Evolutionary conservation across 2,888 invertebrate genomes (phyloP), one percentile per base, ranked within the genome.

Genomic region (Pinctada fucata): DNA sequence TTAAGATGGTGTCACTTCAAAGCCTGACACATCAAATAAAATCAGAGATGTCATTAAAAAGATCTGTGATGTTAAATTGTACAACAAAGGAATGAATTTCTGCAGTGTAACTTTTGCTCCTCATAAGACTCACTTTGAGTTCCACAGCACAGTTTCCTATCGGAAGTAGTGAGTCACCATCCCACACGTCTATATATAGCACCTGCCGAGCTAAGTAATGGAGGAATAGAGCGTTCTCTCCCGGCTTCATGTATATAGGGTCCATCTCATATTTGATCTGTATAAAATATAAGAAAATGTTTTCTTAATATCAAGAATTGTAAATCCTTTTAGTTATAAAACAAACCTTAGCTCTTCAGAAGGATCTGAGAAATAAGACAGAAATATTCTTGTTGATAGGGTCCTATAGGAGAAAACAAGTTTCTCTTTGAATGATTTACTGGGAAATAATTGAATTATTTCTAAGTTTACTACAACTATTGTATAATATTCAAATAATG

Each of bases 131-230:
- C 31, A 93, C 93, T 90, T 91, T 93, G 67, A 94, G 87, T 52
- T 93, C 93, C 0, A 94, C 88, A 64, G 91, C 88, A 72, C 90
- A 89, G 2, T 92, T 91, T 2, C 94, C 94, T 48, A 93, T 86
- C 49, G 93, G 91, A 67, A 93, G 88, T 48, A 94, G 87, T 1
- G 93, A 93, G 79, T 93, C 93, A 0, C 93, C 93, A 84, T 94
- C 93, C 93, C 93, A 94, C 1, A 94, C 92, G 80, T 94, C 93
- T 75, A 94, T 91, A 81, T 91, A 91, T 64, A 94, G 87, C 2
- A 89, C 88, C 81, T 92, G 92, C 51, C 90, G 88, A 0, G 90
- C 83, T 16, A 94, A 83, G 83, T 93, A 93, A 58, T 92, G 88
- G 31, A 92, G 83, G 76, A 94, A 93, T 72, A 92, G 80, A 16